phyloP scores from a whole-genome alignment of 2,113 vertebrate genomes.

The Galemys pyrenaicus region DNA sequence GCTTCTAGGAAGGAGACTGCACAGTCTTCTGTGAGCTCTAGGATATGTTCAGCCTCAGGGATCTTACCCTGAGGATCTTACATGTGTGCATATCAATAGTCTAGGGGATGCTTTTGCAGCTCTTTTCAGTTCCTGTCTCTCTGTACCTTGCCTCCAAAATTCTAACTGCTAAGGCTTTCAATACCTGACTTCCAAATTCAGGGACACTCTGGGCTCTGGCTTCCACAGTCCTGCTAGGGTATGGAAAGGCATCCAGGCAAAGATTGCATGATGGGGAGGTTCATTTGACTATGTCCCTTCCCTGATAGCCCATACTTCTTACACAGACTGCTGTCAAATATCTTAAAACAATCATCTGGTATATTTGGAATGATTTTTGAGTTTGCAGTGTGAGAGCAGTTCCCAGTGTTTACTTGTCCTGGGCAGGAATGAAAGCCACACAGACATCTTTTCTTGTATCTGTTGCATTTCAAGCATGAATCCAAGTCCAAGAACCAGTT shows the following conservation, averaged over 20 bases:
- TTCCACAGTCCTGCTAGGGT: neutral
- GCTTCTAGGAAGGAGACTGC: neutral
- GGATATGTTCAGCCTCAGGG: neutral
- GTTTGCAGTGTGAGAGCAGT: neutral
- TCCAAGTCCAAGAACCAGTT: neutral
- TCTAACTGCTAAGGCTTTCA: neutral
- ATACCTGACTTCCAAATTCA: neutral
- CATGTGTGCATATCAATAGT: neutral
- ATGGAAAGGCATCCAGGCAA: neutral
- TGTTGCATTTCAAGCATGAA: neutral
- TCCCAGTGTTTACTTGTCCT: neutral
- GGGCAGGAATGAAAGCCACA: neutral
- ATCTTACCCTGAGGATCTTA: neutral
- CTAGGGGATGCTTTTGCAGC: neutral
- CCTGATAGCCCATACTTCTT: neutral
- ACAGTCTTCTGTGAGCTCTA: neutral
- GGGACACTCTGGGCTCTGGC: neutral
- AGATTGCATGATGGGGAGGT: too few relatives aligned
- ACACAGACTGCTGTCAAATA: neutral
- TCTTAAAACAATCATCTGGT: neutral
- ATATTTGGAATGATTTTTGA: neutral
- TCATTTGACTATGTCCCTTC: neutral
- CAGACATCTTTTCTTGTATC: neutral
- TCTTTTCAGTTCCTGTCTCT: neutral
- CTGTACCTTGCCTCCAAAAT: neutral